A percentile compares a stretch with the other conserved stretches of the same genome.
Conservation (phyloP, 2,797 vertebrate species). For the Notoglanidium macrostoma region DNA sequence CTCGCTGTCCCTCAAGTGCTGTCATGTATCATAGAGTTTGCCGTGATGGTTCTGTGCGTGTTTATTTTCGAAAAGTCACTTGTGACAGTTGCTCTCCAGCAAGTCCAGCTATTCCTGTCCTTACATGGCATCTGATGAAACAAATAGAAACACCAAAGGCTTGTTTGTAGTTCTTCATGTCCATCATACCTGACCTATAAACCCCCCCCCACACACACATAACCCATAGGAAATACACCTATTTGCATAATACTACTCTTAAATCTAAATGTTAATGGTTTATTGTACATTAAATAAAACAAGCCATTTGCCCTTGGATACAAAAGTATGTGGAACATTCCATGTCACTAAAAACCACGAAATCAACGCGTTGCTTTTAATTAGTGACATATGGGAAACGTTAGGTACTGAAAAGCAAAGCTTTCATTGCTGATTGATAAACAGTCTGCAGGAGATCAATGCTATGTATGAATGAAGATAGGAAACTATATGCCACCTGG, state of each 20-base stretch:
- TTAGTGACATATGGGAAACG: background rate
- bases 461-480: background rate
- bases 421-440: background rate
- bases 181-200: background rate
- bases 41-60: background rate
- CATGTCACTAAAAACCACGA: background rate
- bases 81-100: conserved; percentile 5
- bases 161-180: background rate
- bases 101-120: background rate
- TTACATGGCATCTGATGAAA: background rate
- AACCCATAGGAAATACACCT: background rate
- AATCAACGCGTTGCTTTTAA: background rate
- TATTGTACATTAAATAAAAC: background rate
- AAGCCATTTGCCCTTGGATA: background rate
- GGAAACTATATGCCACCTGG: background rate
- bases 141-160: background rate
- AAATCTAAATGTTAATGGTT: background rate
- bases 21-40: conserved; percentile 34
- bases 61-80: background rate
- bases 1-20: conserved; percentile 48
- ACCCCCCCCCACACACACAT: background rate
- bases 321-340: background rate
- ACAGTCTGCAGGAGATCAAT: too few relatives aligned
- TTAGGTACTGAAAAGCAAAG: background rate
- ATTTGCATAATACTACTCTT: background rate